These are phyloP conservation scores for Paramormyrops kingsleyae DNA, from an alignment of 2,113 vertebrate species.

Conservation along the genomic window DNA sequence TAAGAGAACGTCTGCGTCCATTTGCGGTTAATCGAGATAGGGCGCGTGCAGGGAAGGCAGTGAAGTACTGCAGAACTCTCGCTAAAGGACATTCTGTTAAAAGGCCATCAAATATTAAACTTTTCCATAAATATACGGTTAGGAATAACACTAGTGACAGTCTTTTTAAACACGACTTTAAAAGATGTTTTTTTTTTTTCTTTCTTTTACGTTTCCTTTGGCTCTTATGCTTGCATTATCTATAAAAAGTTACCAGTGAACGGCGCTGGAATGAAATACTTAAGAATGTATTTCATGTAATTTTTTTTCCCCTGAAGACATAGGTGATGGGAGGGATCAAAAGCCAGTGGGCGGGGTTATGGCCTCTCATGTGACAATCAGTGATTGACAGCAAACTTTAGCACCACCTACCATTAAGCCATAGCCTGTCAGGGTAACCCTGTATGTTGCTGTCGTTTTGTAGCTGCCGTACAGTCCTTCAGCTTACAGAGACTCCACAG, in stretches of 20 bases:
- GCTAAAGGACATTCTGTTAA: not conserved
- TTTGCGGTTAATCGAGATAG: not conserved
- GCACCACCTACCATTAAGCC: not conserved
- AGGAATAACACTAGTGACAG: not conserved
- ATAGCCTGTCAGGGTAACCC: not conserved
- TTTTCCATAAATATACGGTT: not conserved
- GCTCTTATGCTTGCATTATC: not conserved
- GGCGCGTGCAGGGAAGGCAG: not conserved
- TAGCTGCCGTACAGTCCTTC: not conserved
- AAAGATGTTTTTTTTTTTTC: not conserved
- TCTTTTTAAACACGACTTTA: not conserved
- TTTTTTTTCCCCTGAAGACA: not conserved
- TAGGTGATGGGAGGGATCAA: not conserved
- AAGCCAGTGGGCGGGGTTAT: not conserved
- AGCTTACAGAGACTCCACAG: not conserved
- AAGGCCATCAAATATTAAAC: slow-evolving; percentile 3
- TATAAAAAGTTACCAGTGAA: not conserved
- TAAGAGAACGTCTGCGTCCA: not conserved
- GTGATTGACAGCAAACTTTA: not conserved
- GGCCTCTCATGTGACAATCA: not conserved
- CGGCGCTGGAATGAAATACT: not conserved
- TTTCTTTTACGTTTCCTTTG: not conserved
- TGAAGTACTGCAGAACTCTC: not conserved
- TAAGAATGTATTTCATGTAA: not conserved
- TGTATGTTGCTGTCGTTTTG: not conserved